Base-by-base conservation (phyloP, 2,797 vertebrate species). In the Margarornis squamiger region DNA sequence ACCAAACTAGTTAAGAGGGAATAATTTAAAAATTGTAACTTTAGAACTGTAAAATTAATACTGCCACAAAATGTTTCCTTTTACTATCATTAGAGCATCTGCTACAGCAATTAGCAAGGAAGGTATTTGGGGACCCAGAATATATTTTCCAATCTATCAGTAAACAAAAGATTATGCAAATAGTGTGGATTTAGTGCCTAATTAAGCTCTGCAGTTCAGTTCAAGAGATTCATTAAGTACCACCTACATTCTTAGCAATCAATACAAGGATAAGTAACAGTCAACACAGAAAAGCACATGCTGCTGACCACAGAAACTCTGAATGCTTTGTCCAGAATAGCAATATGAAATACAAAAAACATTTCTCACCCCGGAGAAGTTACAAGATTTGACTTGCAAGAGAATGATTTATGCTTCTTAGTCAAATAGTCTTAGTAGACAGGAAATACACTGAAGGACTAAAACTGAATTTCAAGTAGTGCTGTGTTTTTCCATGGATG, bases 151-250 rank as follows among this genome's bases (percentile, higher is more conserved):
- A 92, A 95, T 90, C 93, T 97, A 94, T 88, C 77, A 93, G 75
- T 92, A 95, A 96, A 96, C 91, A 97, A 97, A 97, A 95, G 86
- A 97, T 94, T 96, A 97, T 94, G 85, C 88, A 96, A 96, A 97
- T 94, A 74, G 86, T 86, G 86, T 96, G 86, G 91, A 97, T 96
- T 96, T 96, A 94, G 95, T 96, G 89, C 91, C 93, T 96, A 95
- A 94, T 81, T 96, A 96, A 90, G 88, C 85, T 88, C 51, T 86
- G 91, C 76, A 90, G 87, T 92, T 95, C 89, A 94, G 58, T 94
- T 95, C 82, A 94, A 92, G 83, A 95, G 87, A 95, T 74, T 92
- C 81, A 87, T 82, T 87, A 95, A 80, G 65, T 67, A 88, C 74
- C 89, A 92, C 86, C 81, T 86, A 73, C 58, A 93, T 81, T 79